Conservation (phyloP, 2,113 vertebrate species). For the Heterocephalus glaber region DNA sequence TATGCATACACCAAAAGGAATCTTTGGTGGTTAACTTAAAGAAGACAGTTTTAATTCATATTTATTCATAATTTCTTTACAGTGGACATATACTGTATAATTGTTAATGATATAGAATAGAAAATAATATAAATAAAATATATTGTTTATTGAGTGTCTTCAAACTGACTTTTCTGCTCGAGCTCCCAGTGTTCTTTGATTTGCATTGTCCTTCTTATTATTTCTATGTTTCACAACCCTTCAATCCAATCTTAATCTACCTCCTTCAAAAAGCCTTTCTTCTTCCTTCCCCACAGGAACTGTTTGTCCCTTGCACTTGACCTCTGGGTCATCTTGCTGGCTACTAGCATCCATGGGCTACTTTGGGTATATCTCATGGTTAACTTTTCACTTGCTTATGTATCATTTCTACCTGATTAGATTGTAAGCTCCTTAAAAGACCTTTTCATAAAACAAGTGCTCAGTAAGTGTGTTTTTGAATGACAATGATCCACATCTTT, state of each 20-base stretch:
- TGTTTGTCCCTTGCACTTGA: not conserved
- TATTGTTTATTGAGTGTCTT: slow-evolving; percentile 8
- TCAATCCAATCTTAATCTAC: not conserved
- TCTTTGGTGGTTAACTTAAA: not conserved
- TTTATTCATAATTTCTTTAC: not conserved
- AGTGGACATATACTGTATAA: not conserved
- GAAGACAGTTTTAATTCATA: not conserved
- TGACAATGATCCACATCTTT: not conserved
- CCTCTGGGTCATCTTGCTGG: not conserved
- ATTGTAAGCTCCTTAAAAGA: not conserved
- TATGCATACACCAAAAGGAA: not conserved
- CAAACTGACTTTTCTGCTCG: not conserved
- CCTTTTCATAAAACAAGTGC: not conserved
- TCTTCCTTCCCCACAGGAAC: not conserved
- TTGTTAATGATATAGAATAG: not conserved
- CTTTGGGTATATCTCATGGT: not conserved
- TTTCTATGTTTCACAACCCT: not conserved
- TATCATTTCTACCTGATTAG: not conserved
- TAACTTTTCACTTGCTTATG: not conserved
- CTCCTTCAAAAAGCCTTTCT: not conserved
- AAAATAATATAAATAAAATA: not conserved
- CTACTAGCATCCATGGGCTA: not conserved
- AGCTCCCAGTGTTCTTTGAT: not conserved
- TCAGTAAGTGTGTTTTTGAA: not conserved
- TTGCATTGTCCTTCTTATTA: not conserved